phyloP scores from a whole-genome alignment of 2,113 vertebrate genomes.

The Pholis gunnellus region DNA sequence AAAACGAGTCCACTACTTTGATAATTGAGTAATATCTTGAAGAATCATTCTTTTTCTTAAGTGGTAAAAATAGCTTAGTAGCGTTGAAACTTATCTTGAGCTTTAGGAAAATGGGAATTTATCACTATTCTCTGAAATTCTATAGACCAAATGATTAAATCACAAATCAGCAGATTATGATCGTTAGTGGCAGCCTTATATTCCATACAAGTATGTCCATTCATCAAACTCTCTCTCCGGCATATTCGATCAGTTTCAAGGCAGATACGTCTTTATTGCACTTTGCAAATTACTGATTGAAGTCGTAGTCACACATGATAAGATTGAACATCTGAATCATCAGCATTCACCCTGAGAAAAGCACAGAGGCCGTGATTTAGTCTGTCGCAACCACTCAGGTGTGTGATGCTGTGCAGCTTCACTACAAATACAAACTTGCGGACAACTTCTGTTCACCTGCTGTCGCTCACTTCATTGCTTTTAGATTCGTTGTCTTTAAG shows the following conservation, averaged over 20 bases:
- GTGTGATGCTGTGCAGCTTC: neutral
- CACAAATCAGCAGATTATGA: neutral
- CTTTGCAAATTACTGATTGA: constrained; percentile 13
- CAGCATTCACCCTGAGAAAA: constrained; percentile 9
- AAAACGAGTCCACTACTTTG: neutral
- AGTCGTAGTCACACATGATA: neutral
- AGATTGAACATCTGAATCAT: constrained; percentile 25
- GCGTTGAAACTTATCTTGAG: neutral
- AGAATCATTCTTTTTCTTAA: neutral
- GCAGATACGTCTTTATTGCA: constrained; percentile 1
- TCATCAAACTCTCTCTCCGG: neutral
- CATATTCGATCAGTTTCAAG: neutral
- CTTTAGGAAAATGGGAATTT: neutral
- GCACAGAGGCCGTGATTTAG: constrained; percentile 2
- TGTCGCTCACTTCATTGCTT: neutral
- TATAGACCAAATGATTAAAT: neutral
- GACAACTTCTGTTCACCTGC: neutral
- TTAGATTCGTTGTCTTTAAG: neutral
- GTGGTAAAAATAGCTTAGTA: neutral
- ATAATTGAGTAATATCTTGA: neutral
- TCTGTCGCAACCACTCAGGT: neutral
- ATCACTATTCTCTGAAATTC: too few species aligned
- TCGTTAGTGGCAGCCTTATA: neutral
- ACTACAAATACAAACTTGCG: neutral
- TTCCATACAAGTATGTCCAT: neutral